These are phyloP conservation scores for Crocuta crocuta DNA, from an alignment of 2,113 vertebrate species.

Conservation along the genomic window DNA sequence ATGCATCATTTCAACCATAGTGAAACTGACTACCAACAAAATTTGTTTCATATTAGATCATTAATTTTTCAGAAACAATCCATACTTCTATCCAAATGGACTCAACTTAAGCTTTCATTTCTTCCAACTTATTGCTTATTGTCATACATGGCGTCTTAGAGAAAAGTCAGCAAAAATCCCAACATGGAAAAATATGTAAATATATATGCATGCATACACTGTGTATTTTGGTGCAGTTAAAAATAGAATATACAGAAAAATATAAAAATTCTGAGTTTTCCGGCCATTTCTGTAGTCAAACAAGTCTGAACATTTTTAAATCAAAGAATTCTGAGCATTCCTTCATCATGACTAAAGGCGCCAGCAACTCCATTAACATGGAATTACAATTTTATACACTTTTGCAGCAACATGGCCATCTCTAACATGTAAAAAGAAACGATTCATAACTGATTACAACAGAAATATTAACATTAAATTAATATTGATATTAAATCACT, in stretches of 20 bases:
- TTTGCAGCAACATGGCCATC: not conserved
- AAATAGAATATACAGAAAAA: not conserved
- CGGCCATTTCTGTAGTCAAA: not conserved
- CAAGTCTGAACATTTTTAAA: not conserved
- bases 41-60: not conserved
- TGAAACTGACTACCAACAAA: not conserved
- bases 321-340: not conserved
- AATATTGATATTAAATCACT: conserved; percentile 7
- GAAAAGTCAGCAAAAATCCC: not conserved
- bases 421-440: not conserved
- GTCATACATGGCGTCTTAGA: not conserved
- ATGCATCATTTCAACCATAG: not conserved
- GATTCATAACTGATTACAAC: not conserved
- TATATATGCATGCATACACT: not conserved
- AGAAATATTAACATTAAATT: conserved; percentile 39
- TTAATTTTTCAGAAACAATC: conserved; percentile 48
- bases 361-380: not conserved
- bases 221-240: not conserved
- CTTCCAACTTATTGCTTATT: not conserved
- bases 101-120: not conserved
- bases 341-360: not conserved
- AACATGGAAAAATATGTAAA: not conserved
- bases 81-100: not conserved
- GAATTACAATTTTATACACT: not conserved
- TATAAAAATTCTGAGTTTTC: not conserved